phyloP scores from a whole-genome alignment of 1,140 invertebrate genomes.

The Leptinotarsa defecta region DNA sequence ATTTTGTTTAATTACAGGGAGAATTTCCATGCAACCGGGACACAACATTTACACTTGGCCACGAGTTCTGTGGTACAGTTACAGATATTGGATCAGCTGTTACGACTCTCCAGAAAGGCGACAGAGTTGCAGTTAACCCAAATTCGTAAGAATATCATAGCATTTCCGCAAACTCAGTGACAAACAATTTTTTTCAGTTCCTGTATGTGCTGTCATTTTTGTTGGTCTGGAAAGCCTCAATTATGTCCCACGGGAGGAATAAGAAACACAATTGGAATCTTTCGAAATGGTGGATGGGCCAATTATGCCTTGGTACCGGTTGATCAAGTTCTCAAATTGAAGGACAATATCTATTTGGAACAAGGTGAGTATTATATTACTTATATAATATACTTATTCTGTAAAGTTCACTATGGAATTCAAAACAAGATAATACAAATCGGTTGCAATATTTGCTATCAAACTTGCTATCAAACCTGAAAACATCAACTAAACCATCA shows the following conservation, averaged over 20 bases:
- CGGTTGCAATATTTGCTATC: too few relatives aligned
- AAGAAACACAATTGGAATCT: constrained; percentile 69
- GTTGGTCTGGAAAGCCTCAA: constrained; percentile 66
- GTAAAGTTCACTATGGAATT: too few relatives aligned
- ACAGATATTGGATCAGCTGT: constrained; percentile 63
- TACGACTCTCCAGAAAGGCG: constrained; percentile 65
- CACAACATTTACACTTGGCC: constrained; percentile 64
- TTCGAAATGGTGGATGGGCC: constrained; percentile 69
- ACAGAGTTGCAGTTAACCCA: constrained; percentile 70
- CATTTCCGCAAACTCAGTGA: not conserved
- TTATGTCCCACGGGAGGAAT: constrained; percentile 64
- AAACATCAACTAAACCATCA: too few relatives aligned
- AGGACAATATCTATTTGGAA: constrained; percentile 59
- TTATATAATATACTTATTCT: too few relatives aligned
- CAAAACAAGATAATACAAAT: too few relatives aligned
- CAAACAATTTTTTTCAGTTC: constrained; percentile 53
- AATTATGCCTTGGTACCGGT: constrained; percentile 65
- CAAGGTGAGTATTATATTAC: constrained; percentile 58
- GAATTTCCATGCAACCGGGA: constrained; percentile 66
- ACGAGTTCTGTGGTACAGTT: constrained; percentile 72
- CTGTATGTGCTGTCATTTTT: constrained; percentile 65
- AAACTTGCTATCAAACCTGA: too few relatives aligned
- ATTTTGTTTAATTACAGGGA: constrained; percentile 57
- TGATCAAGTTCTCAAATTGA: constrained; percentile 63
- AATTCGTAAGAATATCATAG: constrained; percentile 59